Base-by-base conservation (phyloP, 2,113 vertebrate species). In the Nicator chloris region DNA sequence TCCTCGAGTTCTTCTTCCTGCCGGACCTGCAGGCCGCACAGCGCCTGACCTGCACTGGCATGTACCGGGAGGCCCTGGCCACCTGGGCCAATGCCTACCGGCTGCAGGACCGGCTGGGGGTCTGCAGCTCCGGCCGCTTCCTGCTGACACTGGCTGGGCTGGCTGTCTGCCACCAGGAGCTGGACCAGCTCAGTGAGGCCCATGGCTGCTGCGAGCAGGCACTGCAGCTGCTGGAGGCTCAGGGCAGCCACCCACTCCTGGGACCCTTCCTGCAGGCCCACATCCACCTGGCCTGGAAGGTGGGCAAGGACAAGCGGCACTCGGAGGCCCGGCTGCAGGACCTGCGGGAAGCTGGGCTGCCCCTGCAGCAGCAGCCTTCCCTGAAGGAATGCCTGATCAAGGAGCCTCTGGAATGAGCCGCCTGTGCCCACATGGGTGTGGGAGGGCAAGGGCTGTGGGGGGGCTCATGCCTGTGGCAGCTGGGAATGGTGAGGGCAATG, bases 1-100 rank as follows among this genome's bases (percentile, higher is more conserved):
- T 99, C 68, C 97, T 99, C 1, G 98, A 98, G 86, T 99, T 99
- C 98, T 99, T 99, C 85, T 98, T 99, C 96, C 95, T 99, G 95
- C 97, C 94, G 0, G 99, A 99, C 97, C 97, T 99, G 96, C 98
- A 95, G 56, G 95, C 97, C 0, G 98, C 98, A 0, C 99, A 99
- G 97, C 97, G 98, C 89, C 97, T 99, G 82, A 98, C 99, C 90
- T 98, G 99, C 83, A 98, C 97, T 0, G 99, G 99, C 16, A 97
- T 98, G 65, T 98, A 98, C 95, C 98, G 98, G 0, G 98, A 99
- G 73, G 99, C 99, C 6, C 79, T 99, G 94, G 98, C 97, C 3
- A 95, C 98, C 33, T 99, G 99, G 97, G 97, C 98, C 93, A 99
- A 99, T 1, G 98, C 98, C 65, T 98, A 98, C 96, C 97, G 97